phyloP scores from a whole-genome alignment of 1,140 invertebrate species.

The Drosophila carrolli region DNA sequence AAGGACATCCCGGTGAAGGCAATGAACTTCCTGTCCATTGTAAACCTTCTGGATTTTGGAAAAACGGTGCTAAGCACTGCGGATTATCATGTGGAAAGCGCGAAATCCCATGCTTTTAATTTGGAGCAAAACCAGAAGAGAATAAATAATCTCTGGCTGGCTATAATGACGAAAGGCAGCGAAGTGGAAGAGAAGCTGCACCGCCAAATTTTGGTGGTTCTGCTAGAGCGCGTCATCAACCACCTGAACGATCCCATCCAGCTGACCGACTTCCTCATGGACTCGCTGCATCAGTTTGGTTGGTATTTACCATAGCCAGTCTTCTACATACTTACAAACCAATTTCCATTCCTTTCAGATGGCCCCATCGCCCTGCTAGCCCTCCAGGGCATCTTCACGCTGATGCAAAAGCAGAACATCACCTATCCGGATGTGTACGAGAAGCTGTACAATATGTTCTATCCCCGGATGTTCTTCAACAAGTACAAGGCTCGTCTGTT shows the following conservation, averaged over 20 bases:
- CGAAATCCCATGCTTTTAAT: conserved; percentile 65
- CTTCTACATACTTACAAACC: too few species aligned
- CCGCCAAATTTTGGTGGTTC: conserved; percentile 91
- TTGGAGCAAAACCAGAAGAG: conserved; percentile 82
- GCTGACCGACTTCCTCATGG: conserved; percentile 96
- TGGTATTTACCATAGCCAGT: conserved; percentile 37
- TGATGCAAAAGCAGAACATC: conserved; percentile 96
- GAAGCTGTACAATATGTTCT: conserved; percentile 96
- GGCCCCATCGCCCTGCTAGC: conserved; percentile 95
- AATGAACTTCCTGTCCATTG: conserved; percentile 89
- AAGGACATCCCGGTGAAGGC: conserved; percentile 63
- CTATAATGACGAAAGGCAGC: conserved; percentile 88
- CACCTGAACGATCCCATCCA: conserved; percentile 92
- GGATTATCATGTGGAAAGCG: conserved; percentile 39
- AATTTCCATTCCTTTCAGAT: conserved; percentile 85
- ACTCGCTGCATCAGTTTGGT: conserved; percentile 92
- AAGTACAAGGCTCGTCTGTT: conserved; percentile 95
- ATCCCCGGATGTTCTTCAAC: conserved; percentile 94
- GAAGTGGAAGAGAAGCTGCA: conserved; percentile 89
- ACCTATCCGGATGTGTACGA: conserved; percentile 98
- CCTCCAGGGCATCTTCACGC: conserved; percentile 95
- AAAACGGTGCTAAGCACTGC: conserved; percentile 44
- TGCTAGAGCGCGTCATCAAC: conserved; percentile 93
- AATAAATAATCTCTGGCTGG: conserved; percentile 90
- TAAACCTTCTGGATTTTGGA: conserved; percentile 85